These are phyloP conservation scores for Lagopus muta DNA, from an alignment of 2,113 vertebrate species.

Conservation along the genomic window DNA sequence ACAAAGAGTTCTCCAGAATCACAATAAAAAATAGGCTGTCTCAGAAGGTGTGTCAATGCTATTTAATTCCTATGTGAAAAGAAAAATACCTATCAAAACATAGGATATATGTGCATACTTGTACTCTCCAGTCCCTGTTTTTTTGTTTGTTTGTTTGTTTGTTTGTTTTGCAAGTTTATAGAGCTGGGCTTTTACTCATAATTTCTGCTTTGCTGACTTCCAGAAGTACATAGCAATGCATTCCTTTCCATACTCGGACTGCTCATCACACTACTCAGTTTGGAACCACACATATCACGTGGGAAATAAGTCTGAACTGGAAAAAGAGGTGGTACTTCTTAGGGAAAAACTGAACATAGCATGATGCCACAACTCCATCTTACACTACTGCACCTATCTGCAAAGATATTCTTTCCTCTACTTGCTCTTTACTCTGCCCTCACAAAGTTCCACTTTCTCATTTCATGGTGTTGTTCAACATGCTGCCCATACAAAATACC, in stretches of 20 bases:
- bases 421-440: not conserved
- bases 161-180: not conserved
- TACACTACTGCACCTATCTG: not conserved
- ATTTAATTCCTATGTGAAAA: not conserved
- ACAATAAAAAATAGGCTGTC: not conserved
- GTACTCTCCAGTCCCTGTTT: not conserved
- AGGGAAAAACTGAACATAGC: not conserved
- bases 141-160: too few relatives aligned
- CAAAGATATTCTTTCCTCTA: not conserved
- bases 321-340: not conserved
- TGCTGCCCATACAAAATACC: not conserved
- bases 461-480: not conserved
- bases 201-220: not conserved
- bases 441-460: conserved; percentile 1
- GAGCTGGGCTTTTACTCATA: not conserved
- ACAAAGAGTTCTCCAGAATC: not conserved
- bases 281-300: not conserved
- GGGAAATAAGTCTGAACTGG: not conserved
- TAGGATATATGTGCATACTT: not conserved
- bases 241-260: not conserved
- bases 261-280: not conserved
- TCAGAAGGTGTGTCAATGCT: not conserved
- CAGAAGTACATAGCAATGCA: not conserved
- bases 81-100: not conserved
- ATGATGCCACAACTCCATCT: not conserved